phyloP scores from a whole-genome alignment of 2,888 invertebrate species.

The Hirtodrosophila duncani region DNA sequence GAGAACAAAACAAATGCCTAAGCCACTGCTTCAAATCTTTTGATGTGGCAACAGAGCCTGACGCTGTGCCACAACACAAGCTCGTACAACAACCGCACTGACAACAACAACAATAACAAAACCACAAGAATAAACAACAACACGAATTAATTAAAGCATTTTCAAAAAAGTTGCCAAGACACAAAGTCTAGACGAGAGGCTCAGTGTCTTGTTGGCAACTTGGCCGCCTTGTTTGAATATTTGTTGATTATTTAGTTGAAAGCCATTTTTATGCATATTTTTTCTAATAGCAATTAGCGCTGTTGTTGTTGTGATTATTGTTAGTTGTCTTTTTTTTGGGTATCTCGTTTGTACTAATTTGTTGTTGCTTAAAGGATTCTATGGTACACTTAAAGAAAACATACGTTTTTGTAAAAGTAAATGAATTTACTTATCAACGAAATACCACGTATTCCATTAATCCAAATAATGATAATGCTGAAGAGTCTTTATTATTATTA shows the following conservation, averaged over 20 bases:
- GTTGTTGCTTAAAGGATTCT: no score
- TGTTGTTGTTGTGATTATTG: slow-evolving; percentile 36
- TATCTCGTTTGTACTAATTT: slow-evolving; percentile 28
- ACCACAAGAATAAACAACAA: slow-evolving; percentile 30
- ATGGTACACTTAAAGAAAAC: no score
- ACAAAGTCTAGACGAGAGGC: slow-evolving; percentile 49
- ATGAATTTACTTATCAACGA: no score
- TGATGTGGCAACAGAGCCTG: slow-evolving; percentile 45
- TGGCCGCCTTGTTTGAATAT: slow-evolving; percentile 64
- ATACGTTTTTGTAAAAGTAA: no score
- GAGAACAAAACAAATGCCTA: slow-evolving; percentile 31
- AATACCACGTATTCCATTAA: no score
- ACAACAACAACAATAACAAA: slow-evolving; percentile 23
- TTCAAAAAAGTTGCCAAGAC: slow-evolving; percentile 65
- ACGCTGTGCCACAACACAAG: slow-evolving; percentile 6
- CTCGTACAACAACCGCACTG: slow-evolving; percentile 22
- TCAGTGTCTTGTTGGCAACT: slow-evolving; percentile 45
- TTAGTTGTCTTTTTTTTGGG: background rate
- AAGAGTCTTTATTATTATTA: no score
- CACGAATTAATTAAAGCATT: slow-evolving; percentile 65
- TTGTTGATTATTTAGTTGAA: slow-evolving; percentile 54
- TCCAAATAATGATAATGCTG: no score
- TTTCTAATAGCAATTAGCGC: slow-evolving; percentile 54
- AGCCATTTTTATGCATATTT: slow-evolving; percentile 43
- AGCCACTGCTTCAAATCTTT: slow-evolving; percentile 14